Conservation (phyloP, 2,113 vertebrate species). For the Cricetomys ansorgei region DNA sequence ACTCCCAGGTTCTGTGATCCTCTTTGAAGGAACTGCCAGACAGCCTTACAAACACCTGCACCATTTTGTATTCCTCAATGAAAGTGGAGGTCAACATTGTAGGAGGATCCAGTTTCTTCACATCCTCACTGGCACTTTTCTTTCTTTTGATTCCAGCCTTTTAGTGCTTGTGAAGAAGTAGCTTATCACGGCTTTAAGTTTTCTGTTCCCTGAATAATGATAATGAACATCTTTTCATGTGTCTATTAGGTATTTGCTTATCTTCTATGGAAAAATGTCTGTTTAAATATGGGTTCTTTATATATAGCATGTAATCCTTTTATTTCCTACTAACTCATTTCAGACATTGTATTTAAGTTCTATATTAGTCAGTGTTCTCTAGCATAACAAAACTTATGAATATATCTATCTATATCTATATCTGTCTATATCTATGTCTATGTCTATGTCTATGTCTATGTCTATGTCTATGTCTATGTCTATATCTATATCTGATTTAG, state of each 20-base stretch:
- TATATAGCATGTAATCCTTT: neutral
- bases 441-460: no score
- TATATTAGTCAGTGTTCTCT: no score
- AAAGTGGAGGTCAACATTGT: neutral
- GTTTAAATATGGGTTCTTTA: neutral
- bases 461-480: no score
- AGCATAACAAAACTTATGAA: no score
- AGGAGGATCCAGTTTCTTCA: neutral
- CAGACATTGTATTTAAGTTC: neutral
- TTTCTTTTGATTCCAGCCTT: neutral
- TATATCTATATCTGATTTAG: no score
- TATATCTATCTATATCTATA: no score
- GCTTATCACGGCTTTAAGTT: neutral
- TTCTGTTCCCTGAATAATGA: neutral
- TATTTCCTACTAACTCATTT: neutral
- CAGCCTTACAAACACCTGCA: neutral
- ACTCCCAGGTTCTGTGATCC: neutral
- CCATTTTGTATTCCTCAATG: neutral
- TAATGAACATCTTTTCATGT: no score
- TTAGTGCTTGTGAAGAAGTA: neutral
- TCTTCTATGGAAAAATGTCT: neutral
- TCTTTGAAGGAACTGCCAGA: neutral
- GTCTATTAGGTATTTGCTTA: no score
- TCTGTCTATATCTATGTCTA: no score
- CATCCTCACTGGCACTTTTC: neutral